Percentiles rank a stretch among this genome's conserved stretches.
phyloP scores from a whole-genome alignment of 2,113 vertebrate species.

The Amphiprion percula region DNA sequence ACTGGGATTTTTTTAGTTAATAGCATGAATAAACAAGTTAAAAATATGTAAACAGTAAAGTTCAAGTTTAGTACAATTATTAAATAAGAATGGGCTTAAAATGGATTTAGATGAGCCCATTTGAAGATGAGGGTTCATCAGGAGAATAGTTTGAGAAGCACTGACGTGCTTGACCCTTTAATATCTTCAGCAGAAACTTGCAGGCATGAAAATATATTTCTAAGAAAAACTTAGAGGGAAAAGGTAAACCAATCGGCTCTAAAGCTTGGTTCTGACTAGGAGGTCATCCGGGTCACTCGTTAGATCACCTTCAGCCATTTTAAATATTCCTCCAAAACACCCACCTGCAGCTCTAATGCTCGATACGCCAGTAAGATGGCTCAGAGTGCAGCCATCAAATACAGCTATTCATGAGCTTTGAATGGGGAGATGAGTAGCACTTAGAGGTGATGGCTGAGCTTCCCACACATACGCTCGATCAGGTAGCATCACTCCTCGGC shows the following conservation, averaged over 20 bases:
- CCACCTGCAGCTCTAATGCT: slow-evolving; percentile 32
- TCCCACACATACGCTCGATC: slow-evolving; percentile 42
- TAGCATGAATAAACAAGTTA: too few species aligned
- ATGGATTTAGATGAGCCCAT: too few species aligned
- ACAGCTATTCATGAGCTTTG: slow-evolving; percentile 52
- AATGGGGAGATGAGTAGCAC: slow-evolving; percentile 52
- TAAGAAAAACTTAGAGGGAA: background rate
- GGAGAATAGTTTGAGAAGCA: too few species aligned
- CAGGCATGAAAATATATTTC: too few species aligned
- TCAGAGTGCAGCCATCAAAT: slow-evolving; percentile 32
- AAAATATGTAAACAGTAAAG: too few species aligned
- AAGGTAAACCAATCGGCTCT: background rate
- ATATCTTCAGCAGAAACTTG: too few species aligned
- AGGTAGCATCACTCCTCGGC: slow-evolving; percentile 3
- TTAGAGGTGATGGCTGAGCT: slow-evolving; percentile 51
- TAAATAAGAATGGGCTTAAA: too few species aligned
- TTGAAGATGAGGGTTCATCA: too few species aligned
- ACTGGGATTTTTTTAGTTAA: too few species aligned
- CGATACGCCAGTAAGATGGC: slow-evolving; percentile 15
- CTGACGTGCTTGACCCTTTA: too few species aligned
- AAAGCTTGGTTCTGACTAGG: background rate
- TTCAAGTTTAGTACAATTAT: too few species aligned
- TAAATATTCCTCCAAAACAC: slow-evolving; percentile 5
- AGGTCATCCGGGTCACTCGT: slow-evolving; percentile 7
- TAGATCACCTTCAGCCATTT: slow-evolving; percentile 37